A percentile compares a stretch with the other conserved stretches of the same genome.
phyloP scores from a whole-genome alignment of 2,888 invertebrate species.

The Scaptomyza cyrtandrae region DNA sequence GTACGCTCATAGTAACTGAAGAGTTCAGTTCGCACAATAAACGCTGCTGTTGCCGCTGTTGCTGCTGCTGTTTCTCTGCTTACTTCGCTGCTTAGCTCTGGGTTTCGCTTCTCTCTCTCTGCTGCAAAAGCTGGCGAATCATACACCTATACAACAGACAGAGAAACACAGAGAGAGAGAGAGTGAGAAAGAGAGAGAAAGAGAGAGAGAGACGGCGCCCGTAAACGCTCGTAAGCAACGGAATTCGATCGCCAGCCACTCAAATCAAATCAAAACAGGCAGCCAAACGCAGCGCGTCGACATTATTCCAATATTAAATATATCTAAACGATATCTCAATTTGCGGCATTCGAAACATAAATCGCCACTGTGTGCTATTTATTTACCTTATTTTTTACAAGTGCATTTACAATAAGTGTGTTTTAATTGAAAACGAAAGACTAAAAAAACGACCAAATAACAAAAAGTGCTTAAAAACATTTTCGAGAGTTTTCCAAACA shows the following conservation, averaged over 20 bases:
- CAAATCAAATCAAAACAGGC: constrained; percentile 74
- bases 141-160: constrained; percentile 2
- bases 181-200: not conserved
- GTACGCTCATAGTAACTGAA: constrained; percentile 73
- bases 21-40: constrained; percentile 62
- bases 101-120: constrained; percentile 2
- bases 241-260: constrained; percentile 65
- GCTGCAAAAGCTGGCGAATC: constrained; percentile 43
- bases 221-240: constrained; percentile 25
- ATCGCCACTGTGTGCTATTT: not conserved
- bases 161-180: not conserved
- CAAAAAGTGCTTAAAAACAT: not conserved
- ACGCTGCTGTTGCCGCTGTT: constrained; percentile 9
- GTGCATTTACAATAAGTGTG: constrained; percentile 12
- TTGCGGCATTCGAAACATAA: constrained; percentile 10
- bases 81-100: constrained; percentile 3
- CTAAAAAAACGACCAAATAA: not conserved
- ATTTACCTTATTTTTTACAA: constrained; percentile 22
- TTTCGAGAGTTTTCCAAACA: constrained; percentile 4
- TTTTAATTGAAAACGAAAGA: not conserved
- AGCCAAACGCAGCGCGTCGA: constrained; percentile 73
- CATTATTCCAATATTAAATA: constrained; percentile 43
- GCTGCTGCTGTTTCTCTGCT: constrained; percentile 7
- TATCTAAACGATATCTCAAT: constrained; percentile 17
- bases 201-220: constrained; percentile 11